These are phyloP conservation scores for Orientallactaga sibirica DNA, from an alignment of 2,797 vertebrate species.

Conservation along the genomic window DNA sequence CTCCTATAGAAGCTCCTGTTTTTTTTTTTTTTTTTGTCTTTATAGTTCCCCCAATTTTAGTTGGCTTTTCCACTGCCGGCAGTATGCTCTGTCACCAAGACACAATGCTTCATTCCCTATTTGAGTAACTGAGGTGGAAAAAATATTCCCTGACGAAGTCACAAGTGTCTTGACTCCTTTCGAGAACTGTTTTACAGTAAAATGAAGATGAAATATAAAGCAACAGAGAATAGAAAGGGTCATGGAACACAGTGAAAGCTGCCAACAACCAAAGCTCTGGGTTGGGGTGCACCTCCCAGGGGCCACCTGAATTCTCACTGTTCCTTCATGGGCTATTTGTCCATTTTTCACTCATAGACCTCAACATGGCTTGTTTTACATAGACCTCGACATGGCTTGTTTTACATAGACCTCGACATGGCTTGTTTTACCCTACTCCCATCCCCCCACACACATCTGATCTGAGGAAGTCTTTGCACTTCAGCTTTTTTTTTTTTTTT, in stretches of 20 bases:
- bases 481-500: background rate
- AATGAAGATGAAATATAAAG: background rate
- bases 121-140: background rate
- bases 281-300: background rate
- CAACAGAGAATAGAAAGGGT: background rate
- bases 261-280: background rate
- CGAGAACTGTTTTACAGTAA: slow-evolving; percentile 27
- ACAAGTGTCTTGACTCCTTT: slow-evolving; percentile 28
- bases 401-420: no score
- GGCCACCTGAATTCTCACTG: background rate
- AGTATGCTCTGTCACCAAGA: background rate
- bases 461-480: background rate
- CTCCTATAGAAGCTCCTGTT: background rate
- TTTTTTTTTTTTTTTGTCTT: background rate
- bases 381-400: no score
- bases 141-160: slow-evolving; percentile 1
- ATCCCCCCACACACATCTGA: background rate
- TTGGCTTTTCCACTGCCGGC: background rate
- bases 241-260: background rate
- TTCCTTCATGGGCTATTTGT: background rate
- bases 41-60: background rate
- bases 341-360: background rate
- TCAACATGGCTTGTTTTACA: no score
- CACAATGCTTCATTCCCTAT: background rate
- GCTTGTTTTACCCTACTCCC: background rate